A percentile compares a stretch with the other conserved stretches of the same genome.
Conservation (phyloP, 2,888 invertebrate species). For the Callosobruchus maculatus region DNA sequence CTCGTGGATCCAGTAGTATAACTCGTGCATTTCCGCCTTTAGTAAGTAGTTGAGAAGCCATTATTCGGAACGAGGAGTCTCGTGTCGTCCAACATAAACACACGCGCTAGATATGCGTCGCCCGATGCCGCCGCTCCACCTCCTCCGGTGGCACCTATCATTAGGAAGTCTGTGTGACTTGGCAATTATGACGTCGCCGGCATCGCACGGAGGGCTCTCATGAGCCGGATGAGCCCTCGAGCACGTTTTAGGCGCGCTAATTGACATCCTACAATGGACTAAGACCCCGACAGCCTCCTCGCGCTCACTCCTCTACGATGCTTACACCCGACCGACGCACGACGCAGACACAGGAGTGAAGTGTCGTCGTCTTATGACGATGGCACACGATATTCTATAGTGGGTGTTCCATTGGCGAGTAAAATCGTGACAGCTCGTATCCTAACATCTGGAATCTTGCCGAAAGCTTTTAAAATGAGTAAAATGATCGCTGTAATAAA, state of each 20-base stretch:
- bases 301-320: not conserved
- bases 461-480: no score
- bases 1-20: no score
- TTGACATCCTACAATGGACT: slow-evolving; percentile 24
- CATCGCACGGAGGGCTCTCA: slow-evolving; percentile 29
- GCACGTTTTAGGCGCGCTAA: slow-evolving; percentile 37
- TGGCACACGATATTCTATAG: no score
- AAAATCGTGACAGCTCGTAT: no score
- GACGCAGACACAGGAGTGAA: not conserved
- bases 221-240: slow-evolving; percentile 35
- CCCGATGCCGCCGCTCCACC: no score
- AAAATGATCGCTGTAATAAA: no score
- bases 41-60: slow-evolving; percentile 11
- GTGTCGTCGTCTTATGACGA: not conserved
- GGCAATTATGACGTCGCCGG: slow-evolving; percentile 25
- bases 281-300: not conserved
- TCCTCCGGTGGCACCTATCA: slow-evolving; percentile 26
- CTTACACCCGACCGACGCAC: not conserved
- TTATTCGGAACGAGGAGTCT: slow-evolving; percentile 5
- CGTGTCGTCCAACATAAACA: slow-evolving; percentile 25
- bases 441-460: no score
- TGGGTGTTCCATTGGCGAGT: no score
- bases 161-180: slow-evolving; percentile 30
- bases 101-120: slow-evolving; percentile 3
- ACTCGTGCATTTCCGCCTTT: no score